A percentile compares a stretch with the other conserved stretches of the same genome.
Conservation (phyloP, 1,140 invertebrate genomes). For the Drosophila virilis region DNA sequence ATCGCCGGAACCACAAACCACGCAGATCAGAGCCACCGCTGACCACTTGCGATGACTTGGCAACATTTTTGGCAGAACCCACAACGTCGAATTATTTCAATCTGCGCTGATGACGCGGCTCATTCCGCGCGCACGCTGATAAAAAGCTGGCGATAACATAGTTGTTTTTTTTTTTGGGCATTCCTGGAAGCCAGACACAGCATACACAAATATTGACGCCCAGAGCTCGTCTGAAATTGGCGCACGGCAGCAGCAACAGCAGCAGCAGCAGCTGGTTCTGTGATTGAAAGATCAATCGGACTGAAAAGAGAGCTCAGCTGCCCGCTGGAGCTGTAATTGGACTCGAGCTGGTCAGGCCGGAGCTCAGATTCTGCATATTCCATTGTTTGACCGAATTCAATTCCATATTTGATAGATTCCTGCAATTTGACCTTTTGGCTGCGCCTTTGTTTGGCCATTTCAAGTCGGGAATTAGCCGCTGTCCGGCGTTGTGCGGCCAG, state of each 20-base stretch:
- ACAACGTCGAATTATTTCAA: constrained; percentile 74
- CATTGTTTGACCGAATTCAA: constrained; percentile 49
- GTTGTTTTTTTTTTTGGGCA: constrained; percentile 33
- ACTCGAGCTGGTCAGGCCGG: constrained; percentile 48
- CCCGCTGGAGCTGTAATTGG: constrained; percentile 59
- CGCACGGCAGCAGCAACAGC: constrained; percentile 60
- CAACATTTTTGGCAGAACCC: constrained; percentile 37
- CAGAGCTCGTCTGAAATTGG: constrained; percentile 46
- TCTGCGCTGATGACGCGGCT: constrained; percentile 75
- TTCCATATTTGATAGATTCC: constrained; percentile 21
- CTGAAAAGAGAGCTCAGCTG: constrained; percentile 52
- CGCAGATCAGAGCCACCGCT: constrained; percentile 40
- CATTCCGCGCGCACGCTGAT: constrained; percentile 54
- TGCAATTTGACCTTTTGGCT: constrained; percentile 65
- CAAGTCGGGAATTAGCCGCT: constrained; percentile 61
- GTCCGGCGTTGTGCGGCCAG: constrained; percentile 49
- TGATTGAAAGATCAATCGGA: constrained; percentile 75
- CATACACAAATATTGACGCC: constrained; percentile 57
- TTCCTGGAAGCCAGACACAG: constrained; percentile 58
- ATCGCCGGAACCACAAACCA: constrained; percentile 46
- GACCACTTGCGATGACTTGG: constrained; percentile 71
- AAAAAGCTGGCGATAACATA: constrained; percentile 71
- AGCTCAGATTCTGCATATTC: constrained; percentile 61
- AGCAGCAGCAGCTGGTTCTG: constrained; percentile 18
- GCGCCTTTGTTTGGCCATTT: constrained; percentile 59